A percentile compares a stretch with the other conserved stretches of the same genome.
These are phyloP conservation scores for Pheosia gnoma DNA, from an alignment of 2,888 invertebrate species.

Conservation along the genomic window DNA sequence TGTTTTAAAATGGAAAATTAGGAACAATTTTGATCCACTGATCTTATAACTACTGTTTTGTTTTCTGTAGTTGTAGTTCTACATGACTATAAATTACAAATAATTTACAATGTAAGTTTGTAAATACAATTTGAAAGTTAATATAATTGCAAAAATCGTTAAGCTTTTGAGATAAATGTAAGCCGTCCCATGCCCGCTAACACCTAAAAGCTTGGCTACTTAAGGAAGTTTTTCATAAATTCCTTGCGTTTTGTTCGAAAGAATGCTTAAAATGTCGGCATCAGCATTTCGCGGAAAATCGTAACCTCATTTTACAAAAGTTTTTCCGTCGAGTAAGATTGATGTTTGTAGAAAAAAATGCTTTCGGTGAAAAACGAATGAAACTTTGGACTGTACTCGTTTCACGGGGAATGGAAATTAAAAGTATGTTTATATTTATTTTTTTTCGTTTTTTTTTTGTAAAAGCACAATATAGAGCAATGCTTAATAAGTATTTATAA, in stretches of 20 bases:
- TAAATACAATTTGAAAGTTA: too few relatives aligned
- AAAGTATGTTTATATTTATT: slow-evolving; percentile 24
- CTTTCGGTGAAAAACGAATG: slow-evolving; percentile 41
- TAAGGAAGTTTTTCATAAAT: slow-evolving; percentile 54
- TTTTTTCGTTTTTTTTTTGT: slow-evolving; percentile 17
- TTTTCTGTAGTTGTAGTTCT: too few relatives aligned
- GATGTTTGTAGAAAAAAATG: slow-evolving; percentile 66
- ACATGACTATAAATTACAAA: too few relatives aligned
- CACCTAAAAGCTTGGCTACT: slow-evolving; percentile 40
- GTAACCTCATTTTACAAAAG: slow-evolving; percentile 70
- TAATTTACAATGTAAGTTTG: too few relatives aligned
- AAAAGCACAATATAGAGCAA: not conserved
- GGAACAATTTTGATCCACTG: too few relatives aligned
- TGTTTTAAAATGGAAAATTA: not conserved
- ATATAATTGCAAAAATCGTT: too few relatives aligned
- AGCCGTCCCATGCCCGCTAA: slow-evolving; percentile 32
- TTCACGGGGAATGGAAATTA: slow-evolving; percentile 28
- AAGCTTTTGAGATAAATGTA: too few relatives aligned
- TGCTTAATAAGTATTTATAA: not conserved
- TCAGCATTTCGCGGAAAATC: slow-evolving; percentile 64
- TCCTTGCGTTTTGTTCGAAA: slow-evolving; percentile 54
- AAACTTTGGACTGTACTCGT: slow-evolving; percentile 32
- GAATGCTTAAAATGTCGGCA: slow-evolving; percentile 67
- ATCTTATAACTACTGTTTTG: too few relatives aligned
- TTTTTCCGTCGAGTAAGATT: slow-evolving; percentile 72